Conservation (phyloP, 2,888 invertebrate genomes). For the Ichneumon xanthorius region DNA sequence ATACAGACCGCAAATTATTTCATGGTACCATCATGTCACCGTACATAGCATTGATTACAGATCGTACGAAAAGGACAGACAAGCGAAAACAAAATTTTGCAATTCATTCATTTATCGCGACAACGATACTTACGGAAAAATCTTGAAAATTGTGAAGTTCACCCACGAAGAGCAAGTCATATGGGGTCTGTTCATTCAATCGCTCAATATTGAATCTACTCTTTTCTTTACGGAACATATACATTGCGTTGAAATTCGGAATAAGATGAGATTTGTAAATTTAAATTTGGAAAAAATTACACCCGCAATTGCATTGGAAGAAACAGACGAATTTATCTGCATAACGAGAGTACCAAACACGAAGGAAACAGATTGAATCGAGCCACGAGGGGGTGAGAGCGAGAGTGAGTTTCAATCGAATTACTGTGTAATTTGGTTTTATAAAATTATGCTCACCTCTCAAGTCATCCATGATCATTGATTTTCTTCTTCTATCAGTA, state of each 20-base stretch:
- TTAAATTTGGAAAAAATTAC: background rate
- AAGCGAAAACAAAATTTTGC: constrained; percentile 22
- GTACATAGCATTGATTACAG: constrained; percentile 14
- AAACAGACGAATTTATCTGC: background rate
- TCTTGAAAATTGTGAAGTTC: background rate
- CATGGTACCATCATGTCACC: constrained; percentile 5
- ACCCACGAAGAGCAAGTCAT: background rate
- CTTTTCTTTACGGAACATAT: constrained; percentile 11
- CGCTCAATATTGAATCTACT: background rate
- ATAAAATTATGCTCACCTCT: no score
- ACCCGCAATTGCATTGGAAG: background rate
- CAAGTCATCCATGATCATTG: no score
- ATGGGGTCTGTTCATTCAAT: constrained; percentile 6
- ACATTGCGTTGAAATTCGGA: background rate
- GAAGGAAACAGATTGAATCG: background rate
- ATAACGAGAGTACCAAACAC: constrained; percentile 11
- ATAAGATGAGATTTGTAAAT: background rate
- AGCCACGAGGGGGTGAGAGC: no score
- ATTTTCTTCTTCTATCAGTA: no score
- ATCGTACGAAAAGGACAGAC: background rate
- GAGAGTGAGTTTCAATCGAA: no score
- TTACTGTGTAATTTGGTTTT: no score
- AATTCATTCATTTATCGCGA: constrained; percentile 11
- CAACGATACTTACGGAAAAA: background rate
- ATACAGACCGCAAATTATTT: constrained; percentile 12